phyloP scores from a whole-genome alignment of 2,888 invertebrate genomes.

The Leptinotarsa tumamoca region DNA sequence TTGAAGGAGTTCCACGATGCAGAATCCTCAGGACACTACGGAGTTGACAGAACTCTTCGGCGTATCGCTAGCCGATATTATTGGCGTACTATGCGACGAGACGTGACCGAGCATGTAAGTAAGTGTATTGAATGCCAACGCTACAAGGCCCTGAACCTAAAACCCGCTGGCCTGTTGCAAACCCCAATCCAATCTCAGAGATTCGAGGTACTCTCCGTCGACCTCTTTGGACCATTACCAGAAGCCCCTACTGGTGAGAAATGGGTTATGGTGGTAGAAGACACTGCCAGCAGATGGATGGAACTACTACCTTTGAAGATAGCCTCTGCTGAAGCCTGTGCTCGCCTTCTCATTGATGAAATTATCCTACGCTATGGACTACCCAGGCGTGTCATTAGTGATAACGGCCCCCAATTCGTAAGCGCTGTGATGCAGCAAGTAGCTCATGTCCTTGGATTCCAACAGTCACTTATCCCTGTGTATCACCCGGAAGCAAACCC shows the following conservation, averaged over 20 bases:
- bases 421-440: conserved; percentile 26
- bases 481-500: conserved; percentile 38
- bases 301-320: conserved; percentile 40
- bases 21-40: conserved; percentile 10
- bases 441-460: conserved; percentile 8
- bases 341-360: conserved; percentile 49
- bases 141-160: conserved; percentile 45
- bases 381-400: conserved; percentile 51
- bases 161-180: conserved; percentile 55
- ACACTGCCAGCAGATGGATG: conserved; percentile 51
- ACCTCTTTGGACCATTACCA: conserved; percentile 38
- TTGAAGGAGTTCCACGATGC: conserved; percentile 25
- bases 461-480: conserved; percentile 20
- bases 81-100: not conserved
- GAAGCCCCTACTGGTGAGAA: conserved; percentile 34
- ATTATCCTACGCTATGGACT: conserved; percentile 56
- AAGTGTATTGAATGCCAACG: conserved; percentile 19
- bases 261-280: conserved; percentile 53
- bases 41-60: conserved; percentile 13
- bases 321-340: conserved; percentile 44
- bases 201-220: conserved; percentile 52
- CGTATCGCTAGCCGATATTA: conserved; percentile 10
- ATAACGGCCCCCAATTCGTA: conserved; percentile 27
- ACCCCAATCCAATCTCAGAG: conserved; percentile 47
- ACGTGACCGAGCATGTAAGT: conserved; percentile 18